Evolutionary conservation across 2,797 vertebrate genomes (phyloP), one percentile per base, ranked within the genome.

Genomic region (Crenichthys baileyi): DNA sequence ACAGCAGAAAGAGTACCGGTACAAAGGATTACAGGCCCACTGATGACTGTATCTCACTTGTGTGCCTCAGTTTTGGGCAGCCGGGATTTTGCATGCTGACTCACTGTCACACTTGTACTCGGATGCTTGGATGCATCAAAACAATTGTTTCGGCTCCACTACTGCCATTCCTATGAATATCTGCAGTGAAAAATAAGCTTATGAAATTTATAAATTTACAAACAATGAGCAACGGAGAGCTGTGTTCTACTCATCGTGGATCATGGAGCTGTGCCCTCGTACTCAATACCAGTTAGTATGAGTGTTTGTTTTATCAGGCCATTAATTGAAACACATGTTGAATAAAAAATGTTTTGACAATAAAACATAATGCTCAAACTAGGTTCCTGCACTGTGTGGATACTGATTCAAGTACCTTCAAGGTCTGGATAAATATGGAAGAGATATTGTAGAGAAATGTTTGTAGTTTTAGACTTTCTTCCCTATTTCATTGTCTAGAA

Each of bases 71-170:
- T 65, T 68, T 61, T 5, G 50, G 68, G 31, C 13, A 70, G 29
- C 70, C 41, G 29, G 20, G 53, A 1, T 48, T 72, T 29, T 67
- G 44, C 44, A 26, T 9, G 26, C 67, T 79, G 82, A 26, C 50
- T 70, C 75, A 75, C 55, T 55, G 46, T 77, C 53, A 70, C 63
- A 63, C 70, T 24, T 48, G 61, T 26, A 53, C 41, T 5, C 26
- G 24, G 51, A 80, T 12, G 2, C 61, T 73, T n/a, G 11, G 41
- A 39, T 20, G 29, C 8, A 46, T 29, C 44, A 44, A 22, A 73
- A 31, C 51, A 20, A 12, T 44, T 8, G 18, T 29, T 77, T 58
- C 22, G 3, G 31, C 48, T 55, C 36, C 50, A 55, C 24, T 56
- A 29, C 50, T 22, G 41, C 15, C 24, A 76, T 8, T 31, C 26